phyloP scores from a whole-genome alignment of 1,140 invertebrate genomes.

The Alviniconcha marisindica region DNA sequence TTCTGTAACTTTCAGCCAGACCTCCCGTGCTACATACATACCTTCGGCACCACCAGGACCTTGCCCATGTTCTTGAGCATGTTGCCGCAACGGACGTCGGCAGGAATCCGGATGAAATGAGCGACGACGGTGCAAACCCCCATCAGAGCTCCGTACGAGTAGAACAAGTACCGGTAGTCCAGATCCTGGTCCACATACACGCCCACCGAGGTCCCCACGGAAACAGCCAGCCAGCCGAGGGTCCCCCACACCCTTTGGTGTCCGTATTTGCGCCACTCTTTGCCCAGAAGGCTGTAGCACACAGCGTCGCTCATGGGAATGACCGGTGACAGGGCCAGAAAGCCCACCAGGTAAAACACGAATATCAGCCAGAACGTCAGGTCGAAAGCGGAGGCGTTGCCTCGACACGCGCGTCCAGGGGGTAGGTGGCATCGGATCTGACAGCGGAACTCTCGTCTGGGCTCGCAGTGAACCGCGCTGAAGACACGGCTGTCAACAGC shows the following conservation, averaged over 20 bases:
- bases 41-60: slow-evolving; percentile 41
- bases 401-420: slow-evolving; percentile 23
- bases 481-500: slow-evolving; percentile 43
- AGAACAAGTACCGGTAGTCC: slow-evolving; percentile 62
- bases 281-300: slow-evolving; percentile 37
- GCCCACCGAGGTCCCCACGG: slow-evolving; percentile 61
- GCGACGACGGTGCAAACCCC: slow-evolving; percentile 48
- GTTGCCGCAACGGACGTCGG: slow-evolving; percentile 44
- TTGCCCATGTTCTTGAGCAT: slow-evolving; percentile 44
- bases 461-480: slow-evolving; percentile 43
- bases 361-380: slow-evolving; percentile 42
- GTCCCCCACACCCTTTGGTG: slow-evolving; percentile 50
- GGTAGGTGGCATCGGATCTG: slow-evolving; percentile 46
- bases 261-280: slow-evolving; percentile 36
- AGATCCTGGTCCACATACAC: slow-evolving; percentile 58
- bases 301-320: slow-evolving; percentile 46
- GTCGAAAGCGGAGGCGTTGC: slow-evolving; percentile 38
- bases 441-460: slow-evolving; percentile 55
- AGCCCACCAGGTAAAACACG: slow-evolving; percentile 42
- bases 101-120: slow-evolving; percentile 48
- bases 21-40: no score
- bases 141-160: slow-evolving; percentile 56
- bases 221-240: slow-evolving; percentile 49
- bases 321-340: slow-evolving; percentile 40
- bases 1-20: no score